Evolutionary conservation across 2,888 invertebrate genomes (phyloP).

Genomic region (Timema podura): DNA sequence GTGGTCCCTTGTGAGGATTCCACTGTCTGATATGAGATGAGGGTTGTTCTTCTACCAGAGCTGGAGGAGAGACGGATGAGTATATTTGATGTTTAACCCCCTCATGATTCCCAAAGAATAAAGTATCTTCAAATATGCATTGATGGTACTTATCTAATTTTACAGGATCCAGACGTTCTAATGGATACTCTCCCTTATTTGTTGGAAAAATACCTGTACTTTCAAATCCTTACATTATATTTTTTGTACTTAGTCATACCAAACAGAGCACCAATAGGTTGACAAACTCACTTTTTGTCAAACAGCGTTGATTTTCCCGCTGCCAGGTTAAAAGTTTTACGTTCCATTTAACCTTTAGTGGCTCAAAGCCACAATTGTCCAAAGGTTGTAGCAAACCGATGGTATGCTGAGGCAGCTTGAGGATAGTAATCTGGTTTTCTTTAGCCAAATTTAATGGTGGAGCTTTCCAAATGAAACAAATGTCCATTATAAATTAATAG

Average conservation of each 20-base stretch:
- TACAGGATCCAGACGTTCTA: no score
- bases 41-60: no score
- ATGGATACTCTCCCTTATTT: no score
- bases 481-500: conserved; percentile 28
- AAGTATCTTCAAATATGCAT: no score
- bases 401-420: conserved; percentile 27
- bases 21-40: no score
- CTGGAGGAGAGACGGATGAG: no score
- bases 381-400: conserved; percentile 26
- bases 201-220: conserved; percentile 26
- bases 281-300: conserved; percentile 27
- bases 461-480: conserved; percentile 25
- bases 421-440: conserved; percentile 22
- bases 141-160: no score
- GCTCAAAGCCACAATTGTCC: conserved; percentile 27
- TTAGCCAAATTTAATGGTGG: no score
- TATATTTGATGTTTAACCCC: no score
- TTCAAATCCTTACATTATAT: conserved; percentile 23
- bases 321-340: conserved; percentile 25
- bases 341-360: conserved; percentile 26
- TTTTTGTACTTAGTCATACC: conserved; percentile 22
- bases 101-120: no score
- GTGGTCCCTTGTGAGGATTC: no score
- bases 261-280: conserved; percentile 26
- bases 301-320: conserved; percentile 20